A percentile compares a stretch with the other conserved stretches of the same genome.
These are phyloP conservation scores for Antrozous pallidus DNA, from an alignment of 2,797 vertebrate species.

Conservation along the genomic window DNA sequence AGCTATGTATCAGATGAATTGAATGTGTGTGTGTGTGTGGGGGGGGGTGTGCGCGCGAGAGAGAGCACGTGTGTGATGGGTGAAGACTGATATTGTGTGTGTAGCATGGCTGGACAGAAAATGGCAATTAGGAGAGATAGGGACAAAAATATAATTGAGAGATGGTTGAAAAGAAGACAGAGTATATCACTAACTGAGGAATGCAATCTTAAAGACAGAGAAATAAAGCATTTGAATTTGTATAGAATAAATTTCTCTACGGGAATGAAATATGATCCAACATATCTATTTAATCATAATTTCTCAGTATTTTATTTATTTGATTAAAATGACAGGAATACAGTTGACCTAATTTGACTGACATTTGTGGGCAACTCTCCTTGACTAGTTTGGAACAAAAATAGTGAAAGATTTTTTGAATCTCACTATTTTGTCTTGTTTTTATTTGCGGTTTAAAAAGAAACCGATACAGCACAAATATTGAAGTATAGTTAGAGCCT, in stretches of 20 bases:
- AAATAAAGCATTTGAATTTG: background rate
- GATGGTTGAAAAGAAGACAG: background rate
- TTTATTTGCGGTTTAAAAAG: slow-evolving; percentile 33
- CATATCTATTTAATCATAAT: background rate
- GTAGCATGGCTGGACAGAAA: rapidly evolving
- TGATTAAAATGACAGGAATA: background rate
- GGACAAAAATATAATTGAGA: background rate
- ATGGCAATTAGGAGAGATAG: rapidly evolving
- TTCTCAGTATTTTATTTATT: background rate
- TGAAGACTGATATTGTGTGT: background rate
- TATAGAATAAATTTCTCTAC: background rate
- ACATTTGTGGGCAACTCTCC: background rate
- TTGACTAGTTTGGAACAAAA: background rate
- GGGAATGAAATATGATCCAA: background rate
- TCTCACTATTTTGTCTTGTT: slow-evolving; percentile 33
- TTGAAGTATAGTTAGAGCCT: slow-evolving; percentile 22
- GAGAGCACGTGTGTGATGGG: background rate
- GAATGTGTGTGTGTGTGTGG: background rate
- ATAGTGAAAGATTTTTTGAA: background rate
- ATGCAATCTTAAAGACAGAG: background rate
- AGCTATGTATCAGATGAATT: background rate
- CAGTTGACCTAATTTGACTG: background rate
- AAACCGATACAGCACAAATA: background rate
- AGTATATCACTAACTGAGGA: background rate
- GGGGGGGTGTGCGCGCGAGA: background rate